phyloP scores from a whole-genome alignment of 2,797 vertebrate genomes.

The Tadarida brasiliensis region DNA sequence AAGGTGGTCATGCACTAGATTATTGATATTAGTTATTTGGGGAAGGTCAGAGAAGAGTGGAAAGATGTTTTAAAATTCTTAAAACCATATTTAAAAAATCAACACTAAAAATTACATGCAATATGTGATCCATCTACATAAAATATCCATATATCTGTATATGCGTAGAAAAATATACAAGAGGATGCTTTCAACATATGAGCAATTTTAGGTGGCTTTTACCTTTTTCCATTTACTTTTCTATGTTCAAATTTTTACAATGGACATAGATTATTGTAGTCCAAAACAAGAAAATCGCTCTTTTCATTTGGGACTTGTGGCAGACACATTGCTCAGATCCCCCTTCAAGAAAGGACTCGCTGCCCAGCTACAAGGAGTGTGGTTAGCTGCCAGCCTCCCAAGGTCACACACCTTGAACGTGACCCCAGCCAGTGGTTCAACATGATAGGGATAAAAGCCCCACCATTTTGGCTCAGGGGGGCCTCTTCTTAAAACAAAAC shows the following conservation, averaged over 20 bases:
- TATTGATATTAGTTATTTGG: slow-evolving; percentile 18
- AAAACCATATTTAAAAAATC: neutral
- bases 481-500: neutral
- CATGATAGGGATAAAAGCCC: neutral
- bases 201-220: slow-evolving; percentile 31
- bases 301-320: slow-evolving; percentile 29
- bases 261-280: slow-evolving; percentile 22
- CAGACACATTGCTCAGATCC: neutral
- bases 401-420: neutral
- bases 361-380: too few relatives aligned
- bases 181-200: slow-evolving; percentile 5
- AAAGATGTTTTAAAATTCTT: neutral
- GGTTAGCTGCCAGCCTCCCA: neutral
- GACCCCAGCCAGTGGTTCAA: neutral
- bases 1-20: neutral
- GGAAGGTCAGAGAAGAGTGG: neutral
- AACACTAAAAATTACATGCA: slow-evolving; percentile 28
- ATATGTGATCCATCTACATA: slow-evolving; percentile 48
- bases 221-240: slow-evolving; percentile 50
- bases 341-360: too few relatives aligned
- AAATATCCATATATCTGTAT: slow-evolving; percentile 17
- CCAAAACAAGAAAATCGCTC: neutral
- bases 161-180: neutral
- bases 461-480: neutral
- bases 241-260: slow-evolving; percentile 59